Base-by-base conservation (phyloP, 2,888 invertebrate genomes). In the Brenthis daphne region DNA sequence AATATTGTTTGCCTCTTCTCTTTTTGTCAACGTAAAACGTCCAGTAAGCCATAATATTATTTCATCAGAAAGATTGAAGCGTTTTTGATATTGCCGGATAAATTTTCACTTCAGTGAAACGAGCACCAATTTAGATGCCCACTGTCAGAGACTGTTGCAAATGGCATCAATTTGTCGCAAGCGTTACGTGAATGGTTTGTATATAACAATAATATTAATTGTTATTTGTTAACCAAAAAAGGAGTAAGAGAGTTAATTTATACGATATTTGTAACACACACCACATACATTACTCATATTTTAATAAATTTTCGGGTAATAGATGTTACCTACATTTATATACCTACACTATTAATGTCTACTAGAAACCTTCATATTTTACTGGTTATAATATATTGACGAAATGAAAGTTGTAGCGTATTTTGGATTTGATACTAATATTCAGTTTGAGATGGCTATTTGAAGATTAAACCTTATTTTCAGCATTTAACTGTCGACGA, bases 61-160 rank as follows among this genome's bases (percentile, higher is more conserved):
- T 37, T 55, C 47, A 64, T 64, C 33, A 20, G 16, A 57, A 14
- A 65, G 56, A 63, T 63, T 63, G 63, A 65, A 65, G 33, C 14
- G 57, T 65, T 65, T 65, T 65, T 51, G 60, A 70, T 67, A 67
- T 70, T 65, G 67, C 64, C 70, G 64, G 67, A 67, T 70, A 67
- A 70, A 67, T 70, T 67, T 70, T 65, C 70, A 67, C 67, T 70
- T 70, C 58, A 61, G 56, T 58, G 60, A 57, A 65, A 65, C 67
- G 67, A 58, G 54, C 57, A 43, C 67, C 64, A 56, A 61, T 70
- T 64, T 63, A 67, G 67, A 63, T 43, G 61, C 54, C 70, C 64
- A 57, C 55, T 70, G 70, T 57, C 50, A 57, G 57, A 65, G 65
- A 66, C 47, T 57, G 16, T 58, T 66, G 58, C 47, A 58, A 66